Percentiles rank a stretch among this genome's conserved stretches.
Evolutionary conservation across 2,113 vertebrate genomes (phyloP).

Genomic region (Pelmatolapia mariae): DNA sequence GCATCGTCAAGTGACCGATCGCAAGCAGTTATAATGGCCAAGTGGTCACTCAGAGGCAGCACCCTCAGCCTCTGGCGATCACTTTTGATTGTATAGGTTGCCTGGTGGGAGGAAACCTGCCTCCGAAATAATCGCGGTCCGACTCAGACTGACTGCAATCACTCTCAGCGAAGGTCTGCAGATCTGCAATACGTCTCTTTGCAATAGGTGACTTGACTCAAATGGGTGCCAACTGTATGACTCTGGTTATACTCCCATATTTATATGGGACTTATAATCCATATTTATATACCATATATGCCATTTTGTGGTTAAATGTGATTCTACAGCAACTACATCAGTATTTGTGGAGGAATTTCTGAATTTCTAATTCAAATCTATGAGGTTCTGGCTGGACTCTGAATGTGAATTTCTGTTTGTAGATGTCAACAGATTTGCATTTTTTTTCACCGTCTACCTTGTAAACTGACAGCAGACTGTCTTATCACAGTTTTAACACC

Average conservation of each 20-base stretch:
- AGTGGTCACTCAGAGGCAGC: background rate
- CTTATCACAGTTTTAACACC: background rate
- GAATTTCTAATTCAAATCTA: background rate
- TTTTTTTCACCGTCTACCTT: background rate
- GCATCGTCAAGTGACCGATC: background rate
- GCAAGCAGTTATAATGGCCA: background rate
- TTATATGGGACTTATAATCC: background rate
- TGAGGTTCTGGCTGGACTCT: background rate
- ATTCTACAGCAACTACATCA: background rate
- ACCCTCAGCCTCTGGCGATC: background rate
- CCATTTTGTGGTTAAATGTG: background rate
- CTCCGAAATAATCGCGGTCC: background rate
- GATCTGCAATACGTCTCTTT: background rate
- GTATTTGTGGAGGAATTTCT: background rate
- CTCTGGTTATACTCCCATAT: background rate
- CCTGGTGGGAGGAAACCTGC: background rate
- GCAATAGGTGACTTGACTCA: background rate
- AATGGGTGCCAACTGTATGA: background rate
- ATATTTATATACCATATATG: background rate
- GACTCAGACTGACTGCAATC: background rate
- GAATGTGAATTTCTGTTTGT: background rate
- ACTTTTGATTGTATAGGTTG: background rate
- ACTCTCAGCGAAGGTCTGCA: background rate
- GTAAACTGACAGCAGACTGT: background rate
- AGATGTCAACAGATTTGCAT: background rate